These are phyloP conservation scores for Pterois miles DNA, from an alignment of 2,797 vertebrate species.

Conservation along the genomic window DNA sequence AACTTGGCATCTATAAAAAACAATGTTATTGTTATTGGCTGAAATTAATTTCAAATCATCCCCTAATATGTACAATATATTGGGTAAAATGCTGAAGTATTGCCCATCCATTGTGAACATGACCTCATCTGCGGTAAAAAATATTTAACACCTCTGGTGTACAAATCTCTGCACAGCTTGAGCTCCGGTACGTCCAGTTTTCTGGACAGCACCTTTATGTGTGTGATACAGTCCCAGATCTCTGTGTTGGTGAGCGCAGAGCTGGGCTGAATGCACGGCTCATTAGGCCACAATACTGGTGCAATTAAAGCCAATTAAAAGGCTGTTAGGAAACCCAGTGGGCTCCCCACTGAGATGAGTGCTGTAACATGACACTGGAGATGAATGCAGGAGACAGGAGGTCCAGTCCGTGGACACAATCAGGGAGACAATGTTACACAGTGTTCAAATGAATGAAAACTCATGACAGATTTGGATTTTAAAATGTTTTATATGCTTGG, in stretches of 20 bases:
- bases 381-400: constrained; percentile 26
- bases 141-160: constrained; percentile 23
- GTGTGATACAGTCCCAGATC: constrained; percentile 36
- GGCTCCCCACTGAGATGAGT: constrained; percentile 43
- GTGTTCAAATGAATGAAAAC: constrained; percentile 3
- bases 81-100: not conserved
- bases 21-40: not conserved
- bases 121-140: constrained; percentile 26
- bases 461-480: not conserved
- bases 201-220: constrained; percentile 18
- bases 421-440: constrained; percentile 13
- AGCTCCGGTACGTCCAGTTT: constrained; percentile 17
- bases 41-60: constrained; percentile 12
- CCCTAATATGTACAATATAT: not conserved
- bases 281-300: constrained; percentile 50
- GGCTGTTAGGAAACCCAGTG: constrained; percentile 37
- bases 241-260: constrained; percentile 23
- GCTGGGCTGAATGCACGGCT: constrained; percentile 21
- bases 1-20: not conserved
- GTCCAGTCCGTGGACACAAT: constrained; percentile 13
- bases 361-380: constrained; percentile 38
- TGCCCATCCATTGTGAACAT: constrained; percentile 16
- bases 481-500: not conserved
- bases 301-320: constrained; percentile 68
- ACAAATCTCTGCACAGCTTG: constrained; percentile 28